These are phyloP conservation scores for Thalassoma bifasciatum DNA, from an alignment of 2,113 vertebrate species.

Conservation along the genomic window DNA sequence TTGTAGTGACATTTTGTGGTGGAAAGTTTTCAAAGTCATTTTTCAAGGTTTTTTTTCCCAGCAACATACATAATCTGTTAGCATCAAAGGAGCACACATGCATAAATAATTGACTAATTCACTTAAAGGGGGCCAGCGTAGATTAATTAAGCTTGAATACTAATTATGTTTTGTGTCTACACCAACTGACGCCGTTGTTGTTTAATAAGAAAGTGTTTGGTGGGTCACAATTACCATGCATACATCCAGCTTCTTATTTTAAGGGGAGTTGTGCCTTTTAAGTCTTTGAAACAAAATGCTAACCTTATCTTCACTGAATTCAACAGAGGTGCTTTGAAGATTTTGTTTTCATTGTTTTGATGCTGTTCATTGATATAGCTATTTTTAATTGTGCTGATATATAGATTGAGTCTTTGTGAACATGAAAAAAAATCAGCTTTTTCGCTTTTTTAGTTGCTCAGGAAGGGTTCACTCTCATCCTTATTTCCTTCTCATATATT, in stretches of 20 bases:
- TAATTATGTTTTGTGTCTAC: constrained; percentile 87
- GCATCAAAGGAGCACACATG: constrained; percentile 87
- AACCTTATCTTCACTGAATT: constrained; percentile 55
- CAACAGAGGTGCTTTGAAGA: constrained; percentile 47
- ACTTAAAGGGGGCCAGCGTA: constrained; percentile 84
- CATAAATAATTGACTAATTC: constrained; percentile 88
- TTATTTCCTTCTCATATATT: not conserved
- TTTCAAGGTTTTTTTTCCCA: constrained; percentile 79
- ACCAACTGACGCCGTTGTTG: constrained; percentile 80
- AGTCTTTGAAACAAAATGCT: constrained; percentile 67
- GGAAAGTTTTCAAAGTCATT: constrained; percentile 83
- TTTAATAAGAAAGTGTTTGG: constrained; percentile 83
- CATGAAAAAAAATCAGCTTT: constrained; percentile 34
- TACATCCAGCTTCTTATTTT: constrained; percentile 58
- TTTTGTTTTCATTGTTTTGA: constrained; percentile 52
- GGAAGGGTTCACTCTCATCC: not conserved
- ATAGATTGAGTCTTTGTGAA: constrained; percentile 31
- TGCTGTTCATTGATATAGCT: constrained; percentile 43
- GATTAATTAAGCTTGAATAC: constrained; percentile 88
- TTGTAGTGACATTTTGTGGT: constrained; percentile 75
- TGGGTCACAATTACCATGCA: constrained; percentile 77
- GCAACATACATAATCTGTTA: constrained; percentile 87
- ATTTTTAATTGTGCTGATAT: constrained; percentile 29
- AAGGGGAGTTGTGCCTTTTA: constrained; percentile 46
- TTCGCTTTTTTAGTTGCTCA: constrained; percentile 13